Percentiles rank a stretch among this genome's conserved stretches.
Evolutionary conservation across 2,888 invertebrate species (phyloP).

Genomic region (Epistrophella euchroma): DNA sequence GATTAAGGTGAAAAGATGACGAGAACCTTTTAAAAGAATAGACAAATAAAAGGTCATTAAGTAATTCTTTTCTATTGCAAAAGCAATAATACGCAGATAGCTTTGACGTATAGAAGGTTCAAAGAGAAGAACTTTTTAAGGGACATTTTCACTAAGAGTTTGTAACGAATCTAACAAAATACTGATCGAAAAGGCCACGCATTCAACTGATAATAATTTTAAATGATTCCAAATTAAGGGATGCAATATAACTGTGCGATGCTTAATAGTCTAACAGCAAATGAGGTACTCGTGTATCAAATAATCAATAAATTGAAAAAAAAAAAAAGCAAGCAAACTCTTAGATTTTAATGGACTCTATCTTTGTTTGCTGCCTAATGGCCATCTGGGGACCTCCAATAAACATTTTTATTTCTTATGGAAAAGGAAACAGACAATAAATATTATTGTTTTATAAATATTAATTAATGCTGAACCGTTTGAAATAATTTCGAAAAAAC

Average conservation of each 20-base stretch:
- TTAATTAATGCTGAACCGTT: too few relatives aligned
- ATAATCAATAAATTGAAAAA: neutral
- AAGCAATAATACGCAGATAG: neutral
- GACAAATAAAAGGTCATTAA: constrained; percentile 3
- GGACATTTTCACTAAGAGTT: too few relatives aligned
- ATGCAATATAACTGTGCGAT: neutral
- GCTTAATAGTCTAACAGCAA: neutral
- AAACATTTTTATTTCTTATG: neutral
- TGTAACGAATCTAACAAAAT: neutral
- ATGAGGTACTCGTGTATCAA: neutral
- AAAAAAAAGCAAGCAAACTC: neutral
- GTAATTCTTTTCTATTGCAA: constrained; percentile 10
- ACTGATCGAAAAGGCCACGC: neutral
- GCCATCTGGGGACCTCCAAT: neutral
- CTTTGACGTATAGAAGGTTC: neutral
- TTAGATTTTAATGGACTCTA: neutral
- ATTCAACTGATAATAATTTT: neutral
- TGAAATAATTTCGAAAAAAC: too few relatives aligned
- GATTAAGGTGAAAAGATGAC: constrained; percentile 2
- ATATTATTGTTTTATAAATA: too few relatives aligned
- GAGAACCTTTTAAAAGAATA: constrained; percentile 8
- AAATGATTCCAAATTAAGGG: neutral
- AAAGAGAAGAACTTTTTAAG: too few relatives aligned
- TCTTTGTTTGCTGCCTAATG: neutral
- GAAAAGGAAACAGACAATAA: neutral